phyloP scores from a whole-genome alignment of 2,888 invertebrate species.

The Melipona bicolor region DNA sequence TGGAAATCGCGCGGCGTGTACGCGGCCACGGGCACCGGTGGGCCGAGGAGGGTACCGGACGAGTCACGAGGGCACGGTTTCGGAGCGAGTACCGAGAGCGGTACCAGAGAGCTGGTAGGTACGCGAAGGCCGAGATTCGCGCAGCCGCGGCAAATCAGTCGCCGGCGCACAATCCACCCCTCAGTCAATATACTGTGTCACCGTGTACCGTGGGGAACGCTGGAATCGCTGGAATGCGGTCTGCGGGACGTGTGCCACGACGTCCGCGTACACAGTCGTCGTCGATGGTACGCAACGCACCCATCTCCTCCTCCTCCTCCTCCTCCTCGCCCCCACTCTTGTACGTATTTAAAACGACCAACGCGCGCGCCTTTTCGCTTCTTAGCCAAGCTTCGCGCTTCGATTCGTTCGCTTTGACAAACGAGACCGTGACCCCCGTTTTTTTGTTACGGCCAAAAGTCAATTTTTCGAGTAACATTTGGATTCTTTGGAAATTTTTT shows the following conservation, averaged over 20 bases:
- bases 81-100: slow-evolving; percentile 30
- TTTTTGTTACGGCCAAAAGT: neutral
- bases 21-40: slow-evolving; percentile 19
- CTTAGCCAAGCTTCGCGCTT: neutral
- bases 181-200: slow-evolving; percentile 82
- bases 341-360: neutral
- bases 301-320: neutral
- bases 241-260: slow-evolving; percentile 25
- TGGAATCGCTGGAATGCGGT: slow-evolving; percentile 63
- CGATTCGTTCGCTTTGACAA: neutral
- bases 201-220: slow-evolving; percentile 64
- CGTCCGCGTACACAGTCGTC: slow-evolving; percentile 24
- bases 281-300: neutral
- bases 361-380: neutral
- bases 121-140: slow-evolving; percentile 83
- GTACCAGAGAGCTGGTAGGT: slow-evolving; percentile 55
- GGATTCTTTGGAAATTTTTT: too few species aligned
- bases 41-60: slow-evolving; percentile 38
- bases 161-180: slow-evolving; percentile 82
- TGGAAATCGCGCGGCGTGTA: slow-evolving; percentile 58
- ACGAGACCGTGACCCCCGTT: neutral
- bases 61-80: slow-evolving; percentile 56
- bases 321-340: neutral
- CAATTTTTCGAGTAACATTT: too few species aligned
- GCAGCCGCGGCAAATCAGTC: slow-evolving; percentile 85